These are phyloP conservation scores for Conger conger DNA, from an alignment of 2,113 vertebrate species.

Conservation along the genomic window DNA sequence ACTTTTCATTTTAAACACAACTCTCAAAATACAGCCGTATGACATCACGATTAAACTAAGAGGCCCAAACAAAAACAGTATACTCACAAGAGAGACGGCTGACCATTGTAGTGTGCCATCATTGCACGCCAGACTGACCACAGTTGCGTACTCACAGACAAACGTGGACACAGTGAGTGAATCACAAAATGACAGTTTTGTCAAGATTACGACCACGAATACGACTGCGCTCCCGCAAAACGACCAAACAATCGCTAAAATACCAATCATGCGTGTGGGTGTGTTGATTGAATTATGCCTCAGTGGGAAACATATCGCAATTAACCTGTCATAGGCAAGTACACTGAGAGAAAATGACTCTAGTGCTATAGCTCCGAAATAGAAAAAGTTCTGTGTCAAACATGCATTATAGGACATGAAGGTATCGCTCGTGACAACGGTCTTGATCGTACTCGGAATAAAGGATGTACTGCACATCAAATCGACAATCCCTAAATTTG, in stretches of 20 bases:
- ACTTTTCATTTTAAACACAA: constrained; percentile 62
- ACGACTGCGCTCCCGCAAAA: no score
- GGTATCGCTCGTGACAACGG: constrained; percentile 50
- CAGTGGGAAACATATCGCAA: constrained; percentile 66
- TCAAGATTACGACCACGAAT: no score
- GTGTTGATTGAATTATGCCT: constrained; percentile 55
- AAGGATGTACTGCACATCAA: constrained; percentile 46
- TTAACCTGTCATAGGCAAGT: constrained; percentile 63
- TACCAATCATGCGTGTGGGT: no score
- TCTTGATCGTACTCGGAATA: constrained; percentile 63
- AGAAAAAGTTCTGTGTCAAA: constrained; percentile 57
- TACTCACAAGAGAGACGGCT: not conserved
- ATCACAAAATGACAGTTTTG: constrained; percentile 58
- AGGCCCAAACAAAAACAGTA: constrained; percentile 25
- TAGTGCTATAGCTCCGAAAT: constrained; percentile 36
- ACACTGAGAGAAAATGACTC: constrained; percentile 58
- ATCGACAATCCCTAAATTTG: no score
- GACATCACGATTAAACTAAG: constrained; percentile 53
- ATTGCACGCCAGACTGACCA: constrained; percentile 62
- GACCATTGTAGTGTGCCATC: constrained; percentile 54
- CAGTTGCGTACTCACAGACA: constrained; percentile 66
- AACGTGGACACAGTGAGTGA: constrained; percentile 60
- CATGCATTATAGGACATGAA: constrained; percentile 59
- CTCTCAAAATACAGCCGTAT: constrained; percentile 55
- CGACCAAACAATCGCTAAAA: no score